phyloP scores from a whole-genome alignment of 2,888 invertebrate genomes.

The Phortica magna region DNA sequence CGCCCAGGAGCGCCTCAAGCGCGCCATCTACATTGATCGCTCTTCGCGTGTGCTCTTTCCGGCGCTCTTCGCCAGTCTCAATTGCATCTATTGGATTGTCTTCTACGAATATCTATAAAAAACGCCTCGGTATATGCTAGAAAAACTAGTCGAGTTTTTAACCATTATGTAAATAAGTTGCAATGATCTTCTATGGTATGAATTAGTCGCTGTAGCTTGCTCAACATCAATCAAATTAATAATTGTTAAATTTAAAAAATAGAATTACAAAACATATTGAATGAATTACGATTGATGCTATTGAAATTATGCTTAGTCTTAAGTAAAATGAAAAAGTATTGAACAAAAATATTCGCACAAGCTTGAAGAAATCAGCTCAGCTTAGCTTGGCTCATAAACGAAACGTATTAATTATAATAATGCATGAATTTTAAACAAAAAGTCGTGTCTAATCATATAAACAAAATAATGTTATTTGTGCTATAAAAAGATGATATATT shows the following conservation, averaged over 20 bases:
- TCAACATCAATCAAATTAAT: constrained; percentile 41
- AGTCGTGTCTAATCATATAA: background rate
- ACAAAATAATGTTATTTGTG: background rate
- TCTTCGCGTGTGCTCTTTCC: constrained; percentile 86
- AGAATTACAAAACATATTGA: background rate
- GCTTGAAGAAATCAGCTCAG: constrained; percentile 52
- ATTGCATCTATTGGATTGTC: constrained; percentile 85
- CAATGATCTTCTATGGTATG: background rate
- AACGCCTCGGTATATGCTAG: background rate
- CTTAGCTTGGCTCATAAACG: background rate
- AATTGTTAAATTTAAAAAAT: no score
- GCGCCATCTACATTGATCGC: constrained; percentile 85
- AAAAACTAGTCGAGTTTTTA: constrained; percentile 18
- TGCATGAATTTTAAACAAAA: constrained; percentile 58
- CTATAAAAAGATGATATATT: constrained; percentile 9
- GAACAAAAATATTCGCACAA: constrained; percentile 42
- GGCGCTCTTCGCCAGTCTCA: constrained; percentile 83
- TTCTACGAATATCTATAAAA: constrained; percentile 85
- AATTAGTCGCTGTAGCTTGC: constrained; percentile 35
- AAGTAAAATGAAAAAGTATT: background rate
- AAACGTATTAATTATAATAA: constrained; percentile 5
- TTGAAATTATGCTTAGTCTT: constrained; percentile 3
- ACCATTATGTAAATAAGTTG: constrained; percentile 21
- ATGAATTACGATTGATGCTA: background rate
- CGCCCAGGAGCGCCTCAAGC: constrained; percentile 82